Percentiles rank a stretch among this genome's conserved stretches.
Conservation (phyloP, 2,797 vertebrate genomes). For the Coregonus sp. region DNA sequence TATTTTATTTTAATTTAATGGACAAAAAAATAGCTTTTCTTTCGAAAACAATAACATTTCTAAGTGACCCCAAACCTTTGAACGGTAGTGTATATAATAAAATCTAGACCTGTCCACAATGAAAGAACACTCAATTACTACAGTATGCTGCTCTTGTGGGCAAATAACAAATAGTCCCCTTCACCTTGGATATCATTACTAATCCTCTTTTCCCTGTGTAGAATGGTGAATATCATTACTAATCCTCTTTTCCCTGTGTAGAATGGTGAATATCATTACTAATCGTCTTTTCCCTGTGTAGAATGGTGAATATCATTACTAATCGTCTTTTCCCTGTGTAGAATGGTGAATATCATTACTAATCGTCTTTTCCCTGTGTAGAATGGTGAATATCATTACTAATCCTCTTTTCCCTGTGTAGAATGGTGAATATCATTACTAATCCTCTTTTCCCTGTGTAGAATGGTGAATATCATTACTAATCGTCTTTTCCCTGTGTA, state of each 20-base stretch:
- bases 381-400: conserved; percentile 38
- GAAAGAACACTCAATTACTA: background rate
- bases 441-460: conserved; percentile 41
- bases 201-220: too few relatives aligned
- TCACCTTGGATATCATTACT: background rate
- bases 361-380: conserved; percentile 40
- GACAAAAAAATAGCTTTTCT: too few relatives aligned
- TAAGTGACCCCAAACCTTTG: too few relatives aligned
- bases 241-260: conserved; percentile 40
- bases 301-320: conserved; percentile 37
- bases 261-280: conserved; percentile 36
- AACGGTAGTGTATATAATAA: too few relatives aligned
- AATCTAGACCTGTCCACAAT: too few relatives aligned
- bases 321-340: conserved; percentile 42
- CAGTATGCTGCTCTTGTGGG: background rate
- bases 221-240: background rate
- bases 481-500: conserved; percentile 41
- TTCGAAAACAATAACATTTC: too few relatives aligned
- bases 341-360: conserved; percentile 38
- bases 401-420: conserved; percentile 40
- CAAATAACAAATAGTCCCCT: too few relatives aligned
- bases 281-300: conserved; percentile 38
- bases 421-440: conserved; percentile 75
- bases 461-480: conserved; percentile 75
- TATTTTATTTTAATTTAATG: too few relatives aligned